These are phyloP conservation scores for Megaceryle maxima DNA, from an alignment of 2,113 vertebrate species.

Conservation along the genomic window DNA sequence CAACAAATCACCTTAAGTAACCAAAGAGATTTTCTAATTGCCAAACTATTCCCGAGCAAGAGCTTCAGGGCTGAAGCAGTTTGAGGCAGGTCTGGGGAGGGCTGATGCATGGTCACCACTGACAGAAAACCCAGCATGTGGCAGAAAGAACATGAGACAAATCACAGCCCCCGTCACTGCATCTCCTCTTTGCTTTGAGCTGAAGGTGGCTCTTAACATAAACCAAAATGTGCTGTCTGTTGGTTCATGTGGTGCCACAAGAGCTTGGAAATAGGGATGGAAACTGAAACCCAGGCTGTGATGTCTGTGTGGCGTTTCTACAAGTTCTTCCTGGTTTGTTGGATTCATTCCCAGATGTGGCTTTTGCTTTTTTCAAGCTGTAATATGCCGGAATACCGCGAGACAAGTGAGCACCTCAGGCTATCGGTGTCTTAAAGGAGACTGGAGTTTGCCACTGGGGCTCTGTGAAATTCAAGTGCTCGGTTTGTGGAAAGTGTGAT, in stretches of 20 bases:
- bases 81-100: not conserved
- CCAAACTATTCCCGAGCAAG: constrained; percentile 26
- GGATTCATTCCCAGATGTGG: not conserved
- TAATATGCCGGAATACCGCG: not conserved
- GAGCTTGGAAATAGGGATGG: not conserved
- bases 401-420: not conserved
- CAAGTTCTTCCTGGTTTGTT: not conserved
- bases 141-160: not conserved
- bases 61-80: not conserved
- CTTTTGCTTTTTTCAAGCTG: not conserved
- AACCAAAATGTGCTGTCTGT: not conserved
- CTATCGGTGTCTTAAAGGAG: not conserved
- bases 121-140: not conserved
- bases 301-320: not conserved
- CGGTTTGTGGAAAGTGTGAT: not conserved
- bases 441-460: not conserved
- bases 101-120: not conserved
- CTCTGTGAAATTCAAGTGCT: not conserved
- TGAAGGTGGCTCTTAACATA: not conserved
- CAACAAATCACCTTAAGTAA: not conserved
- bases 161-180: accelerated
- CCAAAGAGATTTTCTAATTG: not conserved
- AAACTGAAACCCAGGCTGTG: not conserved
- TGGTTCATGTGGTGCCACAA: not conserved
- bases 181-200: not conserved